phyloP scores from a whole-genome alignment of 2,888 invertebrate genomes.

The Craniophora ligustri region DNA sequence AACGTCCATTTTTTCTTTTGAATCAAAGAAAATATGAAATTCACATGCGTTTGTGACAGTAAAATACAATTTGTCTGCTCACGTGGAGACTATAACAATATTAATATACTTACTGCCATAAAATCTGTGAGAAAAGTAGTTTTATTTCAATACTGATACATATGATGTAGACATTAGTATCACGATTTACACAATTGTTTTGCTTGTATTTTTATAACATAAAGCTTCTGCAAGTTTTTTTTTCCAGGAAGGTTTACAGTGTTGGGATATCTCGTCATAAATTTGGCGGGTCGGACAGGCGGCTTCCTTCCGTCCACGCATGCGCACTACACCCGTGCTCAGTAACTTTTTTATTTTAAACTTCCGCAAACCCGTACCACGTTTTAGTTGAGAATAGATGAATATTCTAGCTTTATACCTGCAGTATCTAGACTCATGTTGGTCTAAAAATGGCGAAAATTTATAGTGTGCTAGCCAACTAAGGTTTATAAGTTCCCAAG shows the following conservation, averaged over 20 bases:
- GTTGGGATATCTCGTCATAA: constrained; percentile 72
- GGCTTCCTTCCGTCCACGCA: constrained; percentile 73
- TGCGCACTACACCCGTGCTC: constrained; percentile 53
- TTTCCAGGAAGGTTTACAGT: constrained; percentile 51
- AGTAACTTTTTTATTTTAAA: constrained; percentile 57
- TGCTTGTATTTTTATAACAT: not conserved
- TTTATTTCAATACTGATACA: no score
- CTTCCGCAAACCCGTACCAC: constrained; percentile 39
- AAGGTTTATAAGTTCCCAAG: no score
- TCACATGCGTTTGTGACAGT: no score
- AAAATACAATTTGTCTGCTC: no score
- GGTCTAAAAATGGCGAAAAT: constrained; percentile 16
- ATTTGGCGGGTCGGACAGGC: constrained; percentile 69
- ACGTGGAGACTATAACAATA: no score
- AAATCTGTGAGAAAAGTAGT: no score
- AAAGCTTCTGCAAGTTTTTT: constrained; percentile 27
- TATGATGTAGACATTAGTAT: no score
- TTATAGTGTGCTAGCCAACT: not conserved
- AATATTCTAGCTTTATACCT: constrained; percentile 34
- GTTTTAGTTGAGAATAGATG: constrained; percentile 32
- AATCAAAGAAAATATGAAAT: no score
- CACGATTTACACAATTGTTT: no score
- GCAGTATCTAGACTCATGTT: constrained; percentile 5
- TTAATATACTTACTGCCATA: no score
- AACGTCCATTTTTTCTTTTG: no score